Percentiles rank a stretch among this genome's conserved stretches.
phyloP scores from a whole-genome alignment of 2,797 vertebrate genomes.

The Argentina silus region DNA sequence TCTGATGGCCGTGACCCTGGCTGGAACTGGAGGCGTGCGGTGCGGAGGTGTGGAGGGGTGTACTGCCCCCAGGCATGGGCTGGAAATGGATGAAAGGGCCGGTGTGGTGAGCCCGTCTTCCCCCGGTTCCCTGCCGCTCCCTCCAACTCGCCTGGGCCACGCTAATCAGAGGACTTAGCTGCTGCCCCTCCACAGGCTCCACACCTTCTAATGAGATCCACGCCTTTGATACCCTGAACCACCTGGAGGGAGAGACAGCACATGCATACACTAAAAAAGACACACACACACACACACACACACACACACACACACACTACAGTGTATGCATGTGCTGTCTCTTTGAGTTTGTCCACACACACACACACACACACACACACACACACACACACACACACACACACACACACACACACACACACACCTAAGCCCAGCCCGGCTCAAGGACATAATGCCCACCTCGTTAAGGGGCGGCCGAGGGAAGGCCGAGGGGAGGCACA shows the following conservation, averaged over 20 bases:
- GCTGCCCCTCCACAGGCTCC: constrained; percentile 65
- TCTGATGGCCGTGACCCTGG: constrained; percentile 66
- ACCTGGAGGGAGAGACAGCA: constrained; percentile 60
- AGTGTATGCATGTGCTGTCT: constrained; percentile 23
- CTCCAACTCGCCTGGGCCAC: constrained; percentile 28
- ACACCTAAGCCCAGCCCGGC: constrained; percentile 18
- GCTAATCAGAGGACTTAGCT: constrained; percentile 73
- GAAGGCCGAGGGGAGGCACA: constrained; percentile 61
- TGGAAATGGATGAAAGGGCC: constrained; percentile 61
- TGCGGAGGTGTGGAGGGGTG: constrained; percentile 30
- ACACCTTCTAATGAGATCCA: constrained; percentile 74
- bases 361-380: constrained; percentile 37
- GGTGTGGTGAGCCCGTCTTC: constrained; percentile 38
- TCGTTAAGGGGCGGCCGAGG: constrained; percentile 65
- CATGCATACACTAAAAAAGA: constrained; percentile 43
- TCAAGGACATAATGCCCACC: constrained; percentile 71
- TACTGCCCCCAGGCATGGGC: constrained; percentile 42
- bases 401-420: constrained; percentile 33
- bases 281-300: constrained; percentile 26
- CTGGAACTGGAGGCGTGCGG: constrained; percentile 27
- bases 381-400: constrained; percentile 35
- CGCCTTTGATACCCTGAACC: constrained; percentile 69
- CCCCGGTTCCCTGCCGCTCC: constrained; percentile 11
- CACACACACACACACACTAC: constrained; percentile 21
- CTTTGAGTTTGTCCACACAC: no score